Percentiles rank a stretch among this genome's conserved stretches.
These are phyloP conservation scores for Eulemur coronatus DNA, from an alignment of 2,797 vertebrate species.

Conservation along the genomic window DNA sequence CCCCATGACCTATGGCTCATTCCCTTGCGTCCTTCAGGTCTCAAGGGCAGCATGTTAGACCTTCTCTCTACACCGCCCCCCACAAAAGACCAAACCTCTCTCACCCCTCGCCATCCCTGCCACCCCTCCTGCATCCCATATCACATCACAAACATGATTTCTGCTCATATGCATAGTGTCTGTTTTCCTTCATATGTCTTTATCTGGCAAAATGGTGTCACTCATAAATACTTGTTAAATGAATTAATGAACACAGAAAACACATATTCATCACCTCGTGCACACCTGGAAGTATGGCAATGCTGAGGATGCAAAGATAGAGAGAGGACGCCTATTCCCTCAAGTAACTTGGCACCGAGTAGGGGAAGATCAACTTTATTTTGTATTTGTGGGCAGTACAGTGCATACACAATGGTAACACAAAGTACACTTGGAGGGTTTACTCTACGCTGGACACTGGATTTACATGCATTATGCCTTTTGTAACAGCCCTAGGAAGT, in stretches of 20 bases:
- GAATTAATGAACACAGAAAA: not conserved
- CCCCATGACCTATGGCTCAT: not conserved
- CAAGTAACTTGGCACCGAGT: not conserved
- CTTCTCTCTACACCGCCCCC: not conserved
- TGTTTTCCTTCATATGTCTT: not conserved
- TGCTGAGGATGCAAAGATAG: not conserved
- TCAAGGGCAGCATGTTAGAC: not conserved
- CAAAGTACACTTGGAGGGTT: not conserved
- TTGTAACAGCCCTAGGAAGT: not conserved
- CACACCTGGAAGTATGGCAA: rapidly evolving
- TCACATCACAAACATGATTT: not conserved
- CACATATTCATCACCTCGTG: not conserved
- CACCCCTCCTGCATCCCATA: not conserved
- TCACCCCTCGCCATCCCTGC: no score
- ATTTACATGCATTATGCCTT: not conserved
- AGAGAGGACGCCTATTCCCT: not conserved
- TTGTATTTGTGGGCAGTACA: not conserved
- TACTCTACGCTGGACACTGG: not conserved
- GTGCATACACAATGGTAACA: not conserved
- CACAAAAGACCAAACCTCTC: not conserved
- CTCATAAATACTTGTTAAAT: not conserved
- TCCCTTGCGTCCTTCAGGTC: not conserved
- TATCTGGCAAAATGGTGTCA: not conserved
- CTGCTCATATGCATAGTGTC: not conserved
- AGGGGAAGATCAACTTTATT: not conserved